phyloP scores from a whole-genome alignment of 2,113 vertebrate species.

The Myotis davidii region DNA sequence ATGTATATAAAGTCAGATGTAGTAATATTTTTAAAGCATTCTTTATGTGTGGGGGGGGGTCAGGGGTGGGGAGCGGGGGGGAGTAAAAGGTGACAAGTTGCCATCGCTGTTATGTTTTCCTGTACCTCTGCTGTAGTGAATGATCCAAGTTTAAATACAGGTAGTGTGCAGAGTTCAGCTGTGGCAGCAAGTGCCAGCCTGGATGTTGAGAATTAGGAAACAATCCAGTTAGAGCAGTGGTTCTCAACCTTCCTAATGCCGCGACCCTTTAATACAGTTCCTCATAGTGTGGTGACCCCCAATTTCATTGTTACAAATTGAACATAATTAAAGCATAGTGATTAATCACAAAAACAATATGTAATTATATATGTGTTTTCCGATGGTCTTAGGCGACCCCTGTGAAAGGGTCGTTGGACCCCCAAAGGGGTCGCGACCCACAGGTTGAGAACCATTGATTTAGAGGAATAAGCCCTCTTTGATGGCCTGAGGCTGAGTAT shows the following conservation, averaged over 20 bases:
- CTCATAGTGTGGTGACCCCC: too few relatives aligned
- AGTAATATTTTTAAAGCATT: neutral
- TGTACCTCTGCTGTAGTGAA: neutral
- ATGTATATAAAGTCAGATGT: neutral
- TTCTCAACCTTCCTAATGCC: too few relatives aligned
- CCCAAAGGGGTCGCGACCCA: too few relatives aligned
- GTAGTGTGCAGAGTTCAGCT: neutral
- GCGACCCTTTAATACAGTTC: too few relatives aligned
- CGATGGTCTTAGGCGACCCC: too few relatives aligned
- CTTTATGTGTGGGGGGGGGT: neutral
- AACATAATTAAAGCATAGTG: too few relatives aligned
- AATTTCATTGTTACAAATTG: too few relatives aligned
- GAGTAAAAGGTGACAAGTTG: neutral
- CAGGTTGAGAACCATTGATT: too few relatives aligned
- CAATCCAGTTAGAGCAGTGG: neutral
- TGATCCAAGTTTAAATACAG: neutral
- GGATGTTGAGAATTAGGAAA: neutral
- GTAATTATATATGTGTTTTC: too few relatives aligned
- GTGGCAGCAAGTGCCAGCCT: neutral
- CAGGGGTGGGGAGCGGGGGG: too few relatives aligned
- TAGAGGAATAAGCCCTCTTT: neutral
- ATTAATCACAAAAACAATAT: too few relatives aligned
- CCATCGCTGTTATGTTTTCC: neutral
- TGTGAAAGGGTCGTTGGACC: too few relatives aligned
- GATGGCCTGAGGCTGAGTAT: neutral